Evolutionary conservation across 2,888 invertebrate species (phyloP), one percentile per base, ranked within the genome.

Genomic region (Zaprionus bogoriensis): DNA sequence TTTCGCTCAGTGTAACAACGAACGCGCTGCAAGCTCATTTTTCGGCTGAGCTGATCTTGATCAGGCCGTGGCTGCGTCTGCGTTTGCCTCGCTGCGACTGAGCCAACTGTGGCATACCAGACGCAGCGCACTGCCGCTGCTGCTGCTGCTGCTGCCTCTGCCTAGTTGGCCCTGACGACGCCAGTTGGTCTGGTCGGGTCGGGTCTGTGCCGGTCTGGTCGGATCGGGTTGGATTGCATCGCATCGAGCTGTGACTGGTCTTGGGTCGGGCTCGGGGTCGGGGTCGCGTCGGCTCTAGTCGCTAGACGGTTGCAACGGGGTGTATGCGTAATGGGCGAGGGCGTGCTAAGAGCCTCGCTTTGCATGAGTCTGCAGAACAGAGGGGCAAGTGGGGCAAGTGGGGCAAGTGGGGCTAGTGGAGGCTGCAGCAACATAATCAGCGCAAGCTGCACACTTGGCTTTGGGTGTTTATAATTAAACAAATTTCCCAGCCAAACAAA

Each of bases 401-500:
- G 9, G 17, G 10, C 6, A 28, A 22, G 28, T 36, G 27, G 19
- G 19, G 9, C 5, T 36, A 17, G 27, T 3, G 3, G 0, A 14
- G 28, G 27, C 10, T 30, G 32, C 32, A 17, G n/a, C n/a, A n/a
- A n/a, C n/a, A n/a, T n/a, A n/a, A n/a, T n/a, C n/a, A n/a, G n/a
- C n/a, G 32, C 32, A 36, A 17, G 32, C 17, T 36, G 14, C 32
- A 30, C 10, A 36, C 32, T 36, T 39, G 14, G 44, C 48, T 39
- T 38, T 36, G 30, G 72, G 14, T 42, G 61, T 52, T 64, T 69
- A 57, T 72, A 73, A 74, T 74, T 73, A 73, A 73, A 70, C 73
- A 73, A 73, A 73, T 73, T 66, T 70, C 58, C 63, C 74, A 32
- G 41, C 14, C 48, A 65, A 76, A 75, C 76, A 86, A 86, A 83